A percentile compares a stretch with the other conserved stretches of the same genome.
These are phyloP conservation scores for Ectobius pallidus DNA, from an alignment of 2,888 invertebrate genomes.

Conservation along the genomic window DNA sequence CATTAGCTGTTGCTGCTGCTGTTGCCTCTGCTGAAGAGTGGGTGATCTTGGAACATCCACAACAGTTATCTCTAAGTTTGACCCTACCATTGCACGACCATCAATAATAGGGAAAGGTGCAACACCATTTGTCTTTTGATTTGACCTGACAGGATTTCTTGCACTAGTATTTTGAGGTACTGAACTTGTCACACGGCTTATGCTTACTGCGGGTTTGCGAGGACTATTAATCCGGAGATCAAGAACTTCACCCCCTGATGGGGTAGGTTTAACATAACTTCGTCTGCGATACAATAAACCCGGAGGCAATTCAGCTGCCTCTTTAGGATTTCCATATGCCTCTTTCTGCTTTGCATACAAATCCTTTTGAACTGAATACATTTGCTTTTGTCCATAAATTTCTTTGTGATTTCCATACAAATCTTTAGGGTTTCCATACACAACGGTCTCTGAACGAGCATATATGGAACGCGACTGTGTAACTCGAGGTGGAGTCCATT, in stretches of 20 bases:
- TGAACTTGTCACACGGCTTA: constrained; percentile 59
- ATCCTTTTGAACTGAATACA: constrained; percentile 68
- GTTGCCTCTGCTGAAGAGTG: constrained; percentile 1
- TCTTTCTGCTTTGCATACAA: too few relatives aligned
- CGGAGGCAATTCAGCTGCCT: constrained; percentile 55
- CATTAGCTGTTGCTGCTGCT: constrained; percentile 42
- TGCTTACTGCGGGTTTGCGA: constrained; percentile 55
- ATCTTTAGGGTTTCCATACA: constrained; percentile 77
- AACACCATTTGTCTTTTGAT: constrained; percentile 43
- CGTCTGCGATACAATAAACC: constrained; percentile 13
- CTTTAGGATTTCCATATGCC: constrained; percentile 49
- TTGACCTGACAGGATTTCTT: constrained; percentile 36
- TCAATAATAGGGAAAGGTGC: constrained; percentile 54
- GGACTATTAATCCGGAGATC: constrained; percentile 66
- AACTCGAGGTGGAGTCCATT: constrained; percentile 47
- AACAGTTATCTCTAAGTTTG: constrained; percentile 74
- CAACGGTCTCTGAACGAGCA: constrained; percentile 54
- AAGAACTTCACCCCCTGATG: constrained; percentile 60
- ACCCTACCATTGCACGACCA: constrained; percentile 59
- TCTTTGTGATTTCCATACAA: constrained; percentile 66
- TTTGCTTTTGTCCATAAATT: constrained; percentile 50
- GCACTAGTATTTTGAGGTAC: constrained; percentile 39
- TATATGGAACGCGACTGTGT: constrained; percentile 69
- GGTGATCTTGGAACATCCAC: constrained; percentile 58
- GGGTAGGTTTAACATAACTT: background rate